A percentile compares a stretch with the other conserved stretches of the same genome.
These are phyloP conservation scores for Sitta carolinensis DNA, from an alignment of 2,797 vertebrate species.

Conservation along the genomic window DNA sequence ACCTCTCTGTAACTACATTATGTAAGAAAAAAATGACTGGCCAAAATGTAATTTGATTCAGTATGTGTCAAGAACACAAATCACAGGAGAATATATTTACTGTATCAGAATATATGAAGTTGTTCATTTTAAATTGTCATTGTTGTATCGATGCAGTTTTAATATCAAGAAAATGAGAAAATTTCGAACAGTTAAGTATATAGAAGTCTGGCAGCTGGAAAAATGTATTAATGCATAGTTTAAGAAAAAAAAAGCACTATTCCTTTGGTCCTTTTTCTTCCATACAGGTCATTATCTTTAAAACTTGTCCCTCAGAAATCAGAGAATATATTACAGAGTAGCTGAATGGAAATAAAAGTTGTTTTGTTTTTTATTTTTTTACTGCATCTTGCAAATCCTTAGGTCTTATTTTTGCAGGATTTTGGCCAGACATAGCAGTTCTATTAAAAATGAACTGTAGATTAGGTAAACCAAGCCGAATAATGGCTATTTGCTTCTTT, in stretches of 20 bases:
- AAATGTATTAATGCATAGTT: not conserved
- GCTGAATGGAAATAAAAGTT: not conserved
- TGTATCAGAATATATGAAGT: not conserved
- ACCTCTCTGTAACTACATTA: not conserved
- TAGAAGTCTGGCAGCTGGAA: not conserved
- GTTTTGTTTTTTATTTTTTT: not conserved
- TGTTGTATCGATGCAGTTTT: not conserved
- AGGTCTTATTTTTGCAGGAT: not conserved
- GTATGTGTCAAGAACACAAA: not conserved
- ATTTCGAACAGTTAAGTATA: not conserved
- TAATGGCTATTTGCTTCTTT: not conserved
- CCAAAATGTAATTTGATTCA: not conserved
- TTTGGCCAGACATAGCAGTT: not conserved
- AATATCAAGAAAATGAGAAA: not conserved
- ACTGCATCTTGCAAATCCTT: not conserved
- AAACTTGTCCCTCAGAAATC: not conserved
- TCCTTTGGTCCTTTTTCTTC: not conserved
- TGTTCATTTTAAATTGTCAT: not conserved
- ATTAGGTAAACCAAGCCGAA: not conserved
- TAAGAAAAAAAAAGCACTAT: not conserved
- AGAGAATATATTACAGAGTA: not conserved
- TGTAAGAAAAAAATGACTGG: not conserved
- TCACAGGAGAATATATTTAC: not conserved
- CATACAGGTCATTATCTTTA: not conserved
- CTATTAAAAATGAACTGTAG: not conserved